Base-by-base conservation (phyloP, 1,140 invertebrate genomes). In the Neuroterus valhalla region DNA sequence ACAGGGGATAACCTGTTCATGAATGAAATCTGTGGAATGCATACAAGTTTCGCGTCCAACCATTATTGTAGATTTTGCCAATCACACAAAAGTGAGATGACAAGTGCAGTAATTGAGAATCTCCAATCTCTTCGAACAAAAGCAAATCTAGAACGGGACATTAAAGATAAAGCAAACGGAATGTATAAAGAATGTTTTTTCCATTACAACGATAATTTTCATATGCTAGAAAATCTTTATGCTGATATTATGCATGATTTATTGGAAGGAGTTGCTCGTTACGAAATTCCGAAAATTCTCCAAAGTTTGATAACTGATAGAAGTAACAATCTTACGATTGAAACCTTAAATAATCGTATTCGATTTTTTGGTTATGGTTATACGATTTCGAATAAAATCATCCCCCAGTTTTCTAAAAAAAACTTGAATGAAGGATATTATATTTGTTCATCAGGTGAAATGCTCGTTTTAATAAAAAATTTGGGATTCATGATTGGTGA, bases 401-500 rank as follows among this genome's bases (percentile, higher is more conserved):
- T 74, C 46, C 78, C 78, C 12, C 45, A 50, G 17, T 74, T 81
- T n/a, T 77, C 62, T 4, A 70, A 78, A 21, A 46, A 74, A n/a
- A 19, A 67, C 43, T 69, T 82, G 50, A 78, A 78, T 68, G 77
- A 76, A 26, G 31, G 17, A 17, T 43, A 71, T 12, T 70, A 77
- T 23, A 80, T 75, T 44, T 76, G 77, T 71, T 83, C 78, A 31
- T 78, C 83, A 11, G 74, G 81, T 21, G 82, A 85, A 73, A 84
- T 80, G 78, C 11, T 21, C 38, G 71, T 44, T 71, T 74, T 85
- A 14, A 14, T 84, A 31, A 31, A 67, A 38, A 69, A 72, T 71
- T 70, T 85, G 44, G 31, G 46, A 2, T 80, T 83, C 45, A 44
- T 78, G 3, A 71, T 83, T 52, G 84, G n/a, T n/a, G n/a, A n/a